These are phyloP conservation scores for Eupelmus urozonus DNA, from an alignment of 2,888 invertebrate genomes.

Conservation along the genomic window DNA sequence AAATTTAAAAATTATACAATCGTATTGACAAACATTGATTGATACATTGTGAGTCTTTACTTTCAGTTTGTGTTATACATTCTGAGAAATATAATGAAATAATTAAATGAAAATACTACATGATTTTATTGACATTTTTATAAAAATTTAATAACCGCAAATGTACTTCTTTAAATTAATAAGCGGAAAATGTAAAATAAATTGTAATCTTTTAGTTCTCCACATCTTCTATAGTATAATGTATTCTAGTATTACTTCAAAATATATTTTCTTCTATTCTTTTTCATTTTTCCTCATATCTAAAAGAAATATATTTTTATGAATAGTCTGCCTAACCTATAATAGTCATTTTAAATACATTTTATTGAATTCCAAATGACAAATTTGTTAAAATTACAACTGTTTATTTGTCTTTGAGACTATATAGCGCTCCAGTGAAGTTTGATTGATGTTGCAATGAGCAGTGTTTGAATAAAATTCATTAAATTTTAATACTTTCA, in stretches of 20 bases:
- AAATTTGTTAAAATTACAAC: not conserved
- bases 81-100: not conserved
- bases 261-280: constrained; percentile 24
- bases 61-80: constrained; percentile 2
- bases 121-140: too few relatives aligned
- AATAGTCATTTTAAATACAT: constrained; percentile 1
- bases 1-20: not conserved
- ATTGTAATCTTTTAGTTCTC: not conserved
- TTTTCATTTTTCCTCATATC: not conserved
- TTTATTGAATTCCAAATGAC: constrained; percentile 13
- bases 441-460: constrained; percentile 14
- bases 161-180: not conserved
- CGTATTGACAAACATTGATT: not conserved
- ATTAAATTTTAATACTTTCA: not conserved
- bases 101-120: too few relatives aligned
- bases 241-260: constrained; percentile 2
- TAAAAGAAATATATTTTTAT: not conserved
- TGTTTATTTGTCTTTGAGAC: not conserved
- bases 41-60: constrained; percentile 13
- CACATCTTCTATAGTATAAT: not conserved
- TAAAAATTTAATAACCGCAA: not conserved
- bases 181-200: constrained; percentile 14
- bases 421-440: not conserved
- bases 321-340: not conserved
- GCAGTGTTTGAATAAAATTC: not conserved